Base-by-base conservation (phyloP, 2,797 vertebrate genomes). In the Allobates femoralis region DNA sequence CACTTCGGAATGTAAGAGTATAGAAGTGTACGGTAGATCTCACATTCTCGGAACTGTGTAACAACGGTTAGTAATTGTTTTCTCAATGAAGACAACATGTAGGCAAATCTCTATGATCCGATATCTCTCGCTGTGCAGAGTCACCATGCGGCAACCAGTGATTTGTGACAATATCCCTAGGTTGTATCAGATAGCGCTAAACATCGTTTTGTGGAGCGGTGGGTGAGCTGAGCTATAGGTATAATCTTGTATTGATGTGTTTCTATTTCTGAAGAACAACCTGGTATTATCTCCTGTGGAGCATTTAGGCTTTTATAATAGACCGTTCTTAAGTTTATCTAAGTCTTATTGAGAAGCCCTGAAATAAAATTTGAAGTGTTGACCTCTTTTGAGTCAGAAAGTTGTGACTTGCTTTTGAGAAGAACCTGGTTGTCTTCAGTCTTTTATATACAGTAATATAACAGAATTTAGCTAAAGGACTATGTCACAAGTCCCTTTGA, bases 41-140 rank as follows among this genome's bases (percentile, higher is more conserved):
- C n/a, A n/a, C n/a, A n/a, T n/a, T n/a, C n/a, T n/a, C n/a, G n/a
- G n/a, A n/a, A n/a, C n/a, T n/a, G n/a, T 75, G 46, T 26, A 26
- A 15, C 26, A 51, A 51, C 5, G 8, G n/a, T 75, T n/a, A 3
- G 69, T 37, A 51, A 18, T 67, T 34, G 14, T 34, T 19, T 67
- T 32, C 46, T 16, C 37, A 51, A 28, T 51, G n/a, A 75, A 6
- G n/a, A 18, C 19, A 58, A 53, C 73, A 32, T 19, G 26, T 53
- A 26, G 30, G 73, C 73, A 75, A 75, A 75, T 75, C 51, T n/a
- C 41, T 51, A 28, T 75, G 46, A 46, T 75, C 18, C 53, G 73
- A 18, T 51, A 15, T 18, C 53, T 14, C 28, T 50, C 6, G 74
- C 74, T 76, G 50, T 11, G 50, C 21, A 0, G 26, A 76, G 50